These are phyloP conservation scores for Helicoverpa zea DNA, from an alignment of 1,140 invertebrate genomes.

Conservation along the genomic window DNA sequence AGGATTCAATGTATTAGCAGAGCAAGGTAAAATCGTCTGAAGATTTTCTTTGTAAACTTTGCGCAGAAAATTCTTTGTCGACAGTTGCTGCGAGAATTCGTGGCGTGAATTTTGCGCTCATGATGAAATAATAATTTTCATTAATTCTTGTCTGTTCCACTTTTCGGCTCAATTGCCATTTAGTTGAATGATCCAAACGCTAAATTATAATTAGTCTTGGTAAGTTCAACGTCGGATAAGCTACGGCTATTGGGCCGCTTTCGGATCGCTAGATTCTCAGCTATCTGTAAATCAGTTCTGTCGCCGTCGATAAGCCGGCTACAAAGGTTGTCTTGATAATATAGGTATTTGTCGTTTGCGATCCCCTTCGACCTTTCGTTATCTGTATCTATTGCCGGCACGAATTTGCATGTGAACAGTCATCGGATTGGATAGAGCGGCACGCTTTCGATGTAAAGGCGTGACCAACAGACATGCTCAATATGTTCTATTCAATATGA, in stretches of 20 bases:
- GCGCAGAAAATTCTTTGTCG: neutral
- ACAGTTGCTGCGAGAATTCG: neutral
- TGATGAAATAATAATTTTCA: neutral
- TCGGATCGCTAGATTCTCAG: constrained; percentile 5
- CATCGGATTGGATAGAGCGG: constrained; percentile 44
- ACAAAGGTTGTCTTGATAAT: constrained; percentile 44
- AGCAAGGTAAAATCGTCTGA: constrained; percentile 26
- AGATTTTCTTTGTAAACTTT: constrained; percentile 26
- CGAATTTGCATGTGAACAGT: constrained; percentile 51
- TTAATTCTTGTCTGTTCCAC: constrained; percentile 7
- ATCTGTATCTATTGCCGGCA: constrained; percentile 46
- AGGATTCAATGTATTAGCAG: constrained; percentile 18
- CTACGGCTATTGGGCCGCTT: constrained; percentile 21
- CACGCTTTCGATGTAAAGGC: constrained; percentile 47
- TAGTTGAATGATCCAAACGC: constrained; percentile 10
- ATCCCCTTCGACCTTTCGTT: constrained; percentile 44
- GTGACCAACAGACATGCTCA: constrained; percentile 47
- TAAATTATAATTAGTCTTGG: constrained; percentile 9
- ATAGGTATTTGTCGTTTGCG: constrained; percentile 41
- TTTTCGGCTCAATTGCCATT: constrained; percentile 13
- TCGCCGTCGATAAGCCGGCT: constrained; percentile 30
- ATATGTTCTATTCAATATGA: constrained; percentile 45
- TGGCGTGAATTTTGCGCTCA: constrained; percentile 4
- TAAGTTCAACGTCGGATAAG: neutral
- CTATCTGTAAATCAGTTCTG: constrained; percentile 36